Evolutionary conservation across 2,888 invertebrate genomes (phyloP).

Genomic region (Cheilosia soror): DNA sequence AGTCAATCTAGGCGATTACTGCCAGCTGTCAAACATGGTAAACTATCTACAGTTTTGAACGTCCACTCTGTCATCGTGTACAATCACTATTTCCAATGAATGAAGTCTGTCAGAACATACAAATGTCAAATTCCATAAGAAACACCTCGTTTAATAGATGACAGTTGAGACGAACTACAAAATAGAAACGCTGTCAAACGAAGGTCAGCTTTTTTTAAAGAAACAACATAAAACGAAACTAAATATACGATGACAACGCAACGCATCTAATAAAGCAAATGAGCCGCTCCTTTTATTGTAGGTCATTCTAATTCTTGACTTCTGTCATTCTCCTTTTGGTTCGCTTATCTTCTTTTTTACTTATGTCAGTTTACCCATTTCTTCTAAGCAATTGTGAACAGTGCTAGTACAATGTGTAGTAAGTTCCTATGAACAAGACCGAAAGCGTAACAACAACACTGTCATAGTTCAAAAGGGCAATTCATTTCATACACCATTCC

Average conservation of each 20-base stretch:
- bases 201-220: slow-evolving; percentile 35
- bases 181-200: slow-evolving; percentile 1
- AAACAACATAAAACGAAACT: slow-evolving; percentile 53
- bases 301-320: slow-evolving; percentile 53
- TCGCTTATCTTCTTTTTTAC: not conserved
- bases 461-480: slow-evolving; percentile 67
- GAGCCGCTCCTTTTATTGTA: slow-evolving; percentile 41
- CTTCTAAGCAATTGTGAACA: slow-evolving; percentile 20
- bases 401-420: not conserved
- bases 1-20: no score
- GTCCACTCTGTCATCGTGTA: no score
- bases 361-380: not conserved
- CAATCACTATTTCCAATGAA: no score
- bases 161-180: not conserved
- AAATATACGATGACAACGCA: slow-evolving; percentile 32
- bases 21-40: no score
- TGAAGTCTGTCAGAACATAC: not conserved
- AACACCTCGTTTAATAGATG: not conserved
- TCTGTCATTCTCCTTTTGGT: not conserved
- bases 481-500: slow-evolving; percentile 28
- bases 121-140: not conserved
- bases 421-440: slow-evolving; percentile 19
- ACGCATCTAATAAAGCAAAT: slow-evolving; percentile 14
- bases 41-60: no score
- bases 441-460: slow-evolving; percentile 28